Conservation (phyloP, 2,888 invertebrate genomes). For the Blomia tropicalis region DNA sequence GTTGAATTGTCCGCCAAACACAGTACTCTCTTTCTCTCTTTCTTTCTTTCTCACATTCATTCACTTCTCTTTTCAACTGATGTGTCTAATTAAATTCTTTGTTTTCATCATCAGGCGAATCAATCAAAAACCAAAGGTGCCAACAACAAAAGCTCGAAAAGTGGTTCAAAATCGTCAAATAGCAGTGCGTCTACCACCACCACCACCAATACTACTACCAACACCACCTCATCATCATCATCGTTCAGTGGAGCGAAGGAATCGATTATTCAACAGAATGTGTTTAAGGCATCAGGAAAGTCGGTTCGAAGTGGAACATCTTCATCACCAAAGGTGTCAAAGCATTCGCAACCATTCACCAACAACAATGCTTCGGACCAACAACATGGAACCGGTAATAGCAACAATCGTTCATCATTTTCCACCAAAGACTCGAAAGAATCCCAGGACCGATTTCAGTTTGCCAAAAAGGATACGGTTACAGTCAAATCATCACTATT, state of each 20-base stretch:
- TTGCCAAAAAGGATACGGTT: background rate
- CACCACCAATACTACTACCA: background rate
- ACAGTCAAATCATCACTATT: constrained; percentile 1
- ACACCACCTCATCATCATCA: background rate
- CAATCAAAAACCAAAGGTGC: background rate
- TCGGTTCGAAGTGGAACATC: background rate
- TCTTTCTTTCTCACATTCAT: constrained; percentile 7
- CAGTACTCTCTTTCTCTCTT: background rate
- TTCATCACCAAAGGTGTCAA: no score
- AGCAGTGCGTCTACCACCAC: background rate
- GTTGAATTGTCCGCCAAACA: no score
- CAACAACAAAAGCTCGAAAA: constrained; percentile 2
- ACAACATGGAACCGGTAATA: no score
- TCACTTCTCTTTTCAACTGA: background rate
- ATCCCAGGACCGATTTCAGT: background rate
- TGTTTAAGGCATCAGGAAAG: background rate
- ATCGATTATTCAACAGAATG: no score
- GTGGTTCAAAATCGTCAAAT: background rate
- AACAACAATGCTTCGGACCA: background rate
- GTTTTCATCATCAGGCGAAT: background rate
- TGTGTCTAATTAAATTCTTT: background rate
- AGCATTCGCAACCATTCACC: background rate
- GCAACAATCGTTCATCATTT: background rate
- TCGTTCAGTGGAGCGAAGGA: background rate
- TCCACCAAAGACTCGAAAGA: constrained; percentile 1